Conservation (phyloP, 2,797 vertebrate species). For the Danio albolineatus region DNA sequence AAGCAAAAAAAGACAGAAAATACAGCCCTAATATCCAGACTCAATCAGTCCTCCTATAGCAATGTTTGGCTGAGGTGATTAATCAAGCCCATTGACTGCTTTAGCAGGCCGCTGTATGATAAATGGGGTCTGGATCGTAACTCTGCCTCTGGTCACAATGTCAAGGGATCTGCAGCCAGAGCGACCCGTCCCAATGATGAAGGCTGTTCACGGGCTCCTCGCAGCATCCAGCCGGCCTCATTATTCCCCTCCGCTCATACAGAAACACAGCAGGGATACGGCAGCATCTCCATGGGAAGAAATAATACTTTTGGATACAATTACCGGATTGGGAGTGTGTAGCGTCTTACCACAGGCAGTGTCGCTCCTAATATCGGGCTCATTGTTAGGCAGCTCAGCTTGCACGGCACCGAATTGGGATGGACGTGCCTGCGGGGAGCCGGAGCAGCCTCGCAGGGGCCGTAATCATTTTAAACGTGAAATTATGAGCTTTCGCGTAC, state of each 20-base stretch:
- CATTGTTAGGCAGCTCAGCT: slow-evolving; percentile 50
- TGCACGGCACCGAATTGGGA: slow-evolving; percentile 16
- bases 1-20: neutral
- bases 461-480: slow-evolving; percentile 60
- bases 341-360: slow-evolving; percentile 50
- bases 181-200: slow-evolving; percentile 45
- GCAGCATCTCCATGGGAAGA: slow-evolving; percentile 46
- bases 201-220: slow-evolving; percentile 34
- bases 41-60: slow-evolving; percentile 46
- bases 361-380: slow-evolving; percentile 39
- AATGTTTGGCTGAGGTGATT: slow-evolving; percentile 41
- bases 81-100: slow-evolving; percentile 56
- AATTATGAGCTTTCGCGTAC: slow-evolving; percentile 51
- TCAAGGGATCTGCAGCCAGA: slow-evolving; percentile 36
- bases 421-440: slow-evolving; percentile 38
- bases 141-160: slow-evolving; percentile 50
- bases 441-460: slow-evolving; percentile 39
- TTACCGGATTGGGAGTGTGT: slow-evolving; percentile 40
- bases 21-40: slow-evolving; percentile 46
- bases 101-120: slow-evolving; percentile 52
- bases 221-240: slow-evolving; percentile 53
- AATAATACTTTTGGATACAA: slow-evolving; percentile 52
- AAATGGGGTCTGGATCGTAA: slow-evolving; percentile 49
- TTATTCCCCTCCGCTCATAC: slow-evolving; percentile 47
- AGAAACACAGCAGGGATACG: slow-evolving; percentile 52